Base-by-base conservation (phyloP, 2,888 invertebrate species). In the Mimas tiliae region DNA sequence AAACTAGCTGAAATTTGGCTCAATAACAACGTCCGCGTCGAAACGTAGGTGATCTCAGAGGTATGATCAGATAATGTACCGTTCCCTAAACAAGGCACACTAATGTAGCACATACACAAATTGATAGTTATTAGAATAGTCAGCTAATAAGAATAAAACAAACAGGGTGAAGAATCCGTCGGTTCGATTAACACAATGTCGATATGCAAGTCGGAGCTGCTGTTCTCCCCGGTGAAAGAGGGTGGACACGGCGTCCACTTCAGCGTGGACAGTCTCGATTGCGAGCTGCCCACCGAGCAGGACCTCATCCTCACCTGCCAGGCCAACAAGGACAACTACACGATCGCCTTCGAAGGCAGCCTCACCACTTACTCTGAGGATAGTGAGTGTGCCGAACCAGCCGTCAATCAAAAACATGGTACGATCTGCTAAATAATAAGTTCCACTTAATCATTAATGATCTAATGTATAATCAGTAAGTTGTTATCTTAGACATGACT, bases 261-360 rank as follows among this genome's bases (percentile, higher is more conserved):
- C 90, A 98, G 98, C 79, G 97, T 98, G 70, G 98, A 98, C 87
- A 98, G 98, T 73, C 94, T 98, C 77, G 98, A 98, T 89, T 97
- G 97, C 90, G 97, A 97, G 85, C 94, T 96, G 76, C 95, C 96
- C 72, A 95, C 96, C 70, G 96, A 96, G 85, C 96, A 96, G 81
- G 97, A 98, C 82, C 96, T 98, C 84, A 96, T 98, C 88, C 95
- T 98, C 74, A 98, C 98, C 71, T 98, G 98, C 88, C 97, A 97
- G 90, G 97, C 97, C 70, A 98, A 98, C 88, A 98, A 98, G 94
- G 97, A 98, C 90, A 98, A 98, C 93, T 98, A 98, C 87, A 98
- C 98, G 72, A 98, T 98, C 82, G 98, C 98, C 74, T 98, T 98
- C 81, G 98, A 98, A 93, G 98, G 98, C 82, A 97, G 97, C 80